Evolutionary conservation across 2,113 vertebrate genomes (phyloP).

Genomic region (Odontesthes bonariensis): DNA sequence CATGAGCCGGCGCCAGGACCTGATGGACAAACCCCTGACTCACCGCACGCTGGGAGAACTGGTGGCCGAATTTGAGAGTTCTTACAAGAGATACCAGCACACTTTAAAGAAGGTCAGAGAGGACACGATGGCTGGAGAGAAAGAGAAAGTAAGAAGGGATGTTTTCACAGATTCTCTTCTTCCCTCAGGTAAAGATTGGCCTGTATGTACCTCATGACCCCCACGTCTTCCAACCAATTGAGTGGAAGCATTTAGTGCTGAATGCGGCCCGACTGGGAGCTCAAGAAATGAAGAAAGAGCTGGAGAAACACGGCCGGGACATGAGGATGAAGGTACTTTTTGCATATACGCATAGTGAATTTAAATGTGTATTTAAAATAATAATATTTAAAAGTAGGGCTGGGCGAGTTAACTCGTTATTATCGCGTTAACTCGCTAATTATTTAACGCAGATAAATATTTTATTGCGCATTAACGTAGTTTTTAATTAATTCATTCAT

Average conservation of each 20-base stretch:
- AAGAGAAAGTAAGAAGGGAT: not conserved
- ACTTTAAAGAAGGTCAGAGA: conserved; percentile 88
- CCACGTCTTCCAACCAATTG: conserved; percentile 95
- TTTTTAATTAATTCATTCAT: too few relatives aligned
- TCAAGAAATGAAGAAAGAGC: conserved; percentile 91
- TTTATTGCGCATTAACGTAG: too few relatives aligned
- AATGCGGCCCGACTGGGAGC: conserved; percentile 88
- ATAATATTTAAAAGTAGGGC: too few relatives aligned
- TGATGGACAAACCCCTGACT: conserved; percentile 94
- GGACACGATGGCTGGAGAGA: not conserved
- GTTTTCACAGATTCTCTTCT: not conserved
- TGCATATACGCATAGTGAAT: not conserved
- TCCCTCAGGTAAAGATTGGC: conserved; percentile 89
- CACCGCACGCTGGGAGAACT: conserved; percentile 95
- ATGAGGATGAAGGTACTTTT: conserved; percentile 97
- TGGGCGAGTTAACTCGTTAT: too few relatives aligned
- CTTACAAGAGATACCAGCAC: conserved; percentile 95
- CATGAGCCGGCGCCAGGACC: conserved; percentile 94
- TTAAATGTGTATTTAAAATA: too few relatives aligned
- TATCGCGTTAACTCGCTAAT: too few relatives aligned
- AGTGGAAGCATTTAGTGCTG: conserved; percentile 96
- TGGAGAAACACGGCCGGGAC: conserved; percentile 96
- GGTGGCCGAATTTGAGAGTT: conserved; percentile 96
- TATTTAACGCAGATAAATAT: too few relatives aligned
- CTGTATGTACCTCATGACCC: conserved; percentile 94